Conservation (phyloP, 2,888 invertebrate genomes). For the Schizotus pectinicornis region DNA sequence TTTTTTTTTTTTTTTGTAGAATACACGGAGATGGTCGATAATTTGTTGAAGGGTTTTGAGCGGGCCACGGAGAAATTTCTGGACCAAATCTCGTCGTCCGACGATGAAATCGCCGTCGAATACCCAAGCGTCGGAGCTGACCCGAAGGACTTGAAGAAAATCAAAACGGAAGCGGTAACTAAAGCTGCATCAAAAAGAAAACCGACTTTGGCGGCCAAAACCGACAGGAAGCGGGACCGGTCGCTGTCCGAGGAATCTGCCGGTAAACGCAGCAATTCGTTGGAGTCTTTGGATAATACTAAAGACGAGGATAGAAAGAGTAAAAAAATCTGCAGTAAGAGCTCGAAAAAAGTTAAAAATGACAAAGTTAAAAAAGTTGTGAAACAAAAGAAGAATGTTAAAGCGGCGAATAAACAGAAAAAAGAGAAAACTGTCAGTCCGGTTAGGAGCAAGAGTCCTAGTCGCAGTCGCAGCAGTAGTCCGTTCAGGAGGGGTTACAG, state of each 20-base stretch:
- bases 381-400: slow-evolving; percentile 35
- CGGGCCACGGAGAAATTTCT: slow-evolving; percentile 83
- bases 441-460: slow-evolving; percentile 37
- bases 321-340: slow-evolving; percentile 29
- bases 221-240: slow-evolving; percentile 49
- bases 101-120: slow-evolving; percentile 76
- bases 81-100: slow-evolving; percentile 80
- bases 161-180: slow-evolving; percentile 29
- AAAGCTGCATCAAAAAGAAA: slow-evolving; percentile 44
- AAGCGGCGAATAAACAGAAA: slow-evolving; percentile 20
- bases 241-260: slow-evolving; percentile 47
- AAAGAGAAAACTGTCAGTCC: slow-evolving; percentile 42
- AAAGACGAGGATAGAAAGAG: slow-evolving; percentile 27
- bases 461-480: slow-evolving; percentile 43
- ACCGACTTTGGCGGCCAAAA: slow-evolving; percentile 49
- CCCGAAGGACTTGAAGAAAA: slow-evolving; percentile 32
- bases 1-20: slow-evolving; percentile 62
- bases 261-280: slow-evolving; percentile 16
- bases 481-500: slow-evolving; percentile 44
- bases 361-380: slow-evolving; percentile 37
- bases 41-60: slow-evolving; percentile 80
- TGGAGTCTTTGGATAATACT: slow-evolving; percentile 17
- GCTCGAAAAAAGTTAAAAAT: slow-evolving; percentile 27
- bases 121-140: slow-evolving; percentile 62
- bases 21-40: slow-evolving; percentile 88